Evolutionary conservation across 92 coral and sea anemone species (phyloP).

Genomic region (Pocillopora grandis): DNA sequence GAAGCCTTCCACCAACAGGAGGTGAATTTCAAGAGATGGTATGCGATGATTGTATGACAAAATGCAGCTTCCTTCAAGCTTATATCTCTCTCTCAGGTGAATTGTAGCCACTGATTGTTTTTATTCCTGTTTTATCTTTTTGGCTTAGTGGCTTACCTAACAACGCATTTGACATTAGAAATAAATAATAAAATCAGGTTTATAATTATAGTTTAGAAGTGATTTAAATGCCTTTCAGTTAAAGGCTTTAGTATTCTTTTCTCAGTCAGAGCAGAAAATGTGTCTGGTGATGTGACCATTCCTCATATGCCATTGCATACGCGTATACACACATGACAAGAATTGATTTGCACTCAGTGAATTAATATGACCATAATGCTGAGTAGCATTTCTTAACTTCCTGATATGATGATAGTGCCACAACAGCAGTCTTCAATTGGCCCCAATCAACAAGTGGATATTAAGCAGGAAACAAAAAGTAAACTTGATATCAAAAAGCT

Average conservation of each 20-base stretch:
- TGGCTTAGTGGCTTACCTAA: no score
- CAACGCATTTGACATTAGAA: no score
- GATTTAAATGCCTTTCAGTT: not conserved
- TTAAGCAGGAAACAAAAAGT: constrained; percentile 61
- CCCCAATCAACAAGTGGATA: constrained; percentile 73
- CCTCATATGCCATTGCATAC: no score
- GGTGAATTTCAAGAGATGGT: constrained; percentile 97
- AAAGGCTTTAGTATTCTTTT: not conserved
- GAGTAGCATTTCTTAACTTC: not conserved
- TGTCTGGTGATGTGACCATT: no score
- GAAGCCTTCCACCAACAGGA: constrained; percentile 80
- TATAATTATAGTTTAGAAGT: no score
- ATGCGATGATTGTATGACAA: constrained; percentile 89
- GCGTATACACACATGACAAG: no score
- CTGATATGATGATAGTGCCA: constrained; percentile 45
- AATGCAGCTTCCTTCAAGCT: constrained; percentile 79
- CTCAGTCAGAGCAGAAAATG: no score
- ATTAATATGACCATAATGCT: not conserved
- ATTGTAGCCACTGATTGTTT: not conserved
- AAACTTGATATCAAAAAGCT: constrained; percentile 60
- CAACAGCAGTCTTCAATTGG: constrained; percentile 56
- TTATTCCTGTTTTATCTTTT: no score
- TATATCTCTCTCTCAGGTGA: constrained; percentile 83
- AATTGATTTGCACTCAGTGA: not conserved
- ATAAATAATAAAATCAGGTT: no score